Conservation (phyloP, 2,888 invertebrate genomes). For the Odontomyia ornata region DNA sequence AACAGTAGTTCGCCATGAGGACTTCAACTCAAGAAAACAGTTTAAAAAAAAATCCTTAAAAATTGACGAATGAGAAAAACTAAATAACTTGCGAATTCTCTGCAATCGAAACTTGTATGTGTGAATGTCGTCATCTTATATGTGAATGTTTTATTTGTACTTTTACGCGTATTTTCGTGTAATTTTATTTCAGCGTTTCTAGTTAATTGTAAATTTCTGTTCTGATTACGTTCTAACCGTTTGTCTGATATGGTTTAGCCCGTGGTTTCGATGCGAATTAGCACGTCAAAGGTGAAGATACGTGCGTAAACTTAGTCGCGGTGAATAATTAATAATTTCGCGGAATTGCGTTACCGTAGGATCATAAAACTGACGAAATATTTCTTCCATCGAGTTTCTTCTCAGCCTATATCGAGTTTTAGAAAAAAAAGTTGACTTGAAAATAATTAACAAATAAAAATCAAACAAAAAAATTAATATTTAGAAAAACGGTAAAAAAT, state of each 20-base stretch:
- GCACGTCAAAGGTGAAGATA: neutral
- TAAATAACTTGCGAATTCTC: neutral
- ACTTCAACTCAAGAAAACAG: conserved; percentile 12
- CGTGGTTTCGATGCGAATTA: neutral
- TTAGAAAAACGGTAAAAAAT: conserved; percentile 11
- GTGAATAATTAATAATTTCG: neutral
- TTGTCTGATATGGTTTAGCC: neutral
- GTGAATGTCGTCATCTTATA: conserved; percentile 22
- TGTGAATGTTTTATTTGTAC: conserved; percentile 35
- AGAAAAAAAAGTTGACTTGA: conserved; percentile 14
- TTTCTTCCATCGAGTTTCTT: neutral
- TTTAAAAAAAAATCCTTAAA: conserved; percentile 10
- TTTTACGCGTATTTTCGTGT: conserved; percentile 41
- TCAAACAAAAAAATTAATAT: neutral
- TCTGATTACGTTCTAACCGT: neutral
- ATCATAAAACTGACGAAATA: neutral
- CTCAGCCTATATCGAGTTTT: neutral
- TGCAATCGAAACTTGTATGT: neutral
- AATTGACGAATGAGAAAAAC: neutral
- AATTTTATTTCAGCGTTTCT: conserved; percentile 45
- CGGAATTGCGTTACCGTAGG: too few relatives aligned
- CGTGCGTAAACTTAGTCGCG: neutral
- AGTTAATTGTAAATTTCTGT: conserved; percentile 42
- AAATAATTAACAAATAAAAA: conserved; percentile 13
- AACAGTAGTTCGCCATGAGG: conserved; percentile 51